Base-by-base conservation (phyloP, 2,797 vertebrate species). In the Eidolon dupreanum region DNA sequence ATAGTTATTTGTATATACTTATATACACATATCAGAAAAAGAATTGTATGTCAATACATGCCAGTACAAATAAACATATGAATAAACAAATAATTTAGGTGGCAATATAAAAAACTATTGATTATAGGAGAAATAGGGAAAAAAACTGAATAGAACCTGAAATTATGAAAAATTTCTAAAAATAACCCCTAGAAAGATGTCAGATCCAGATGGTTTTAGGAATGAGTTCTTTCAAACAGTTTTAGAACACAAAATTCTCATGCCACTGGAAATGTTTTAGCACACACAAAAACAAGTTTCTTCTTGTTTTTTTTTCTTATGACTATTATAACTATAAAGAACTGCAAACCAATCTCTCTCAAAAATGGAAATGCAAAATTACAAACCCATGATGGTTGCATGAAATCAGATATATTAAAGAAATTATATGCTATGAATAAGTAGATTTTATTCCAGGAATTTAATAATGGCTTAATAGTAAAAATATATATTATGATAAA, bases 371-470 rank as follows among this genome's bases (percentile, higher is more conserved):
- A 87, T 74, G 31, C 2, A 68, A 83, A 92, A 59, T 93, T 51
- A 38, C 61, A 61, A 92, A 43, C 70, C 93, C n/a, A 59, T 41
- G 38, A 66, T 71, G n/a, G 16, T 46, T 79, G 5, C 22, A 36
- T 70, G 33, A 87, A 93, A 86, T 79, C 43, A 79, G 78, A 20
- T 91, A 51, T 86, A 83, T 83, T 79, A 94, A 82, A 77, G 36
- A 89, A 88, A 82, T 88, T 74, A 86, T 74, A 53, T 92, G 11
- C 11, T 78, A 28, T 94, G 55, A 91, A 53, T 83, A 89, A 93
- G 74, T 84, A 49, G 57, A 9, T 78, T 94, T 96, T 94, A 68
- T 91, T 89, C 51, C 10, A 95, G 43, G 43, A 94, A 74, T 86
- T 88, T 93, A 91, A 86, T 70, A 46, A 61, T 93, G 63, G 24